These are phyloP conservation scores for Augiades crinisus DNA, from an alignment of 2,888 invertebrate genomes.

Conservation along the genomic window DNA sequence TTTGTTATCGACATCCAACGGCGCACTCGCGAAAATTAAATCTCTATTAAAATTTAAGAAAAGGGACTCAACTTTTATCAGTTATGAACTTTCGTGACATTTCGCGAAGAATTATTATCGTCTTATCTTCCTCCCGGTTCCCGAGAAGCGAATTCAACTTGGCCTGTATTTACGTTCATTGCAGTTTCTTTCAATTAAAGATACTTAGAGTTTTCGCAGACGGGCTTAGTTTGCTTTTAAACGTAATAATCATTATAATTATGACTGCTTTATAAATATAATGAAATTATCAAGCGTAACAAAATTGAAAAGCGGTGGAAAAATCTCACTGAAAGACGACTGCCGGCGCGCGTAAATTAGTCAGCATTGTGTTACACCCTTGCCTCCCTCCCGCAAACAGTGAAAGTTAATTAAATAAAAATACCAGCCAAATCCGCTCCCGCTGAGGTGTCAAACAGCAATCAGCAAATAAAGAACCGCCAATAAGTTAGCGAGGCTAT, in stretches of 20 bases:
- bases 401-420: conserved; percentile 73
- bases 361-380: conserved; percentile 60
- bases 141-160: conserved; percentile 58
- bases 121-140: conserved; percentile 65
- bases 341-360: conserved; percentile 66
- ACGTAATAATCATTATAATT: conserved; percentile 29
- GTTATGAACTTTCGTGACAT: conserved; percentile 79
- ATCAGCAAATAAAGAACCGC: conserved; percentile 75
- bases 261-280: conserved; percentile 42
- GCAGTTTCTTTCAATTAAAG: conserved; percentile 66
- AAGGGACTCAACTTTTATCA: conserved; percentile 77
- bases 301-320: conserved; percentile 35
- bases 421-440: conserved; percentile 62
- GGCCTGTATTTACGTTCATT: conserved; percentile 56
- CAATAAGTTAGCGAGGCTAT: conserved; percentile 76
- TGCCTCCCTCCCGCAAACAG: conserved; percentile 46
- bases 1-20: conserved; percentile 51
- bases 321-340: conserved; percentile 44
- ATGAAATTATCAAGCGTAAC: conserved; percentile 43
- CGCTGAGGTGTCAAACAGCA: conserved; percentile 72
- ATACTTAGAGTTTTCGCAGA: conserved; percentile 34
- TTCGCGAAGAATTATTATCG: conserved; percentile 77
- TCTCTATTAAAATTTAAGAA: conserved; percentile 77
- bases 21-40: conserved; percentile 70
- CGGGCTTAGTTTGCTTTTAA: conserved; percentile 35